Evolutionary conservation across 2,888 invertebrate species (phyloP).

Genomic region (Chirona hameri): DNA sequence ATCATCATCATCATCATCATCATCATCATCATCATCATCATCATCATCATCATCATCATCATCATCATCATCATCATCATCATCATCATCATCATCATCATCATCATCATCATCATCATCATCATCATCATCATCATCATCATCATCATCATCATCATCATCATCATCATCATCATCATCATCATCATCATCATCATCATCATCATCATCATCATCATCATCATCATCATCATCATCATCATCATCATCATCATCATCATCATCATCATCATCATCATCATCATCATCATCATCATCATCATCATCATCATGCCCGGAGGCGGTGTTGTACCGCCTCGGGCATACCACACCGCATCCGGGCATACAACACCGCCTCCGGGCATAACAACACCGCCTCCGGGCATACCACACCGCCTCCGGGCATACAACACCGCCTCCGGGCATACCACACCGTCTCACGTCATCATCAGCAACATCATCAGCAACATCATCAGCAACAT

Average conservation of each 20-base stretch:
- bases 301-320: neutral
- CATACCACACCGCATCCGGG: too few relatives aligned
- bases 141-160: conserved; percentile 9
- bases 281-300: conserved; percentile 13
- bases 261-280: conserved; percentile 9
- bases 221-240: conserved; percentile 9
- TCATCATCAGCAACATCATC: too few relatives aligned
- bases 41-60: conserved; percentile 13
- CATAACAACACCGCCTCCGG: too few relatives aligned
- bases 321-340: too few relatives aligned
- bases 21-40: conserved; percentile 4
- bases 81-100: conserved; percentile 13
- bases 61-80: conserved; percentile 1
- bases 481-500: too few relatives aligned
- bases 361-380: too few relatives aligned
- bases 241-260: conserved; percentile 9
- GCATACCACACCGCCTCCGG: too few relatives aligned
- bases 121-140: conserved; percentile 9
- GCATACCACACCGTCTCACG: too few relatives aligned
- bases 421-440: too few relatives aligned
- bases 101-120: conserved; percentile 23
- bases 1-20: too few relatives aligned
- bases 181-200: conserved; percentile 9
- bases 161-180: conserved; percentile 9
- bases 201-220: conserved; percentile 9